Percentiles rank a stretch among this genome's conserved stretches.
Evolutionary conservation across 2,888 invertebrate species (phyloP).

Genomic region (Abscondita cerata): DNA sequence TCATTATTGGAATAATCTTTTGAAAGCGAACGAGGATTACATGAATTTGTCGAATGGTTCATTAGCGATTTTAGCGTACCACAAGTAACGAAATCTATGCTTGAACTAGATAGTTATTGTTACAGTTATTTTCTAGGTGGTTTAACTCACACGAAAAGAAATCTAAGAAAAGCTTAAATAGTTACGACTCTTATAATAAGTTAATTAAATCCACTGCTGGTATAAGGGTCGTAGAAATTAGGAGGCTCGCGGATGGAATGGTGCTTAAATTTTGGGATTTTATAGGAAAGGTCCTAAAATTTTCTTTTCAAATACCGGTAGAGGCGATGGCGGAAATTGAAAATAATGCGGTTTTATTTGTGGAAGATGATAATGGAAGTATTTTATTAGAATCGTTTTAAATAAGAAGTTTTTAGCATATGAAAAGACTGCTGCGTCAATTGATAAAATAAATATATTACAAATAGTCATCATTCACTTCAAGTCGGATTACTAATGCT

Average conservation of each 20-base stretch:
- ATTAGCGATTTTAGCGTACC: conserved; percentile 27
- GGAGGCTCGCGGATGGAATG: conserved; percentile 67
- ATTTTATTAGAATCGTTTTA: no score
- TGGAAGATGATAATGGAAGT: not conserved
- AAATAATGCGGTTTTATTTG: not conserved
- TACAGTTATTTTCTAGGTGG: conserved; percentile 57
- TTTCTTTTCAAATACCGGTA: conserved; percentile 65
- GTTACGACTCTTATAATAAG: conserved; percentile 47
- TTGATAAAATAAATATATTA: no score
- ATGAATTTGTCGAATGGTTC: conserved; percentile 70
- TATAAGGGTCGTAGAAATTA: conserved; percentile 70
- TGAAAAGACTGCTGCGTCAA: no score
- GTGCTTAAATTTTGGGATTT: conserved; percentile 71
- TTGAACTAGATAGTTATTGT: not conserved
- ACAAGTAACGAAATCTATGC: conserved; percentile 5
- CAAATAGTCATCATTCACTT: no score
- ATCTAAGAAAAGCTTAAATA: conserved; percentile 42
- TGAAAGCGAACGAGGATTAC: conserved; percentile 68
- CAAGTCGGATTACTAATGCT: no score
- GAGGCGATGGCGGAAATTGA: conserved; percentile 41
- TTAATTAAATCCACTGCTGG: conserved; percentile 69
- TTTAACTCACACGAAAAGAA: conserved; percentile 53
- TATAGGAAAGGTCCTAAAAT: conserved; percentile 64
- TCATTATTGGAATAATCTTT: conserved; percentile 69
- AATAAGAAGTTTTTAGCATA: no score